These are phyloP conservation scores for Lasioglossum villosulum DNA, from an alignment of 2,888 invertebrate genomes.

Conservation along the genomic window DNA sequence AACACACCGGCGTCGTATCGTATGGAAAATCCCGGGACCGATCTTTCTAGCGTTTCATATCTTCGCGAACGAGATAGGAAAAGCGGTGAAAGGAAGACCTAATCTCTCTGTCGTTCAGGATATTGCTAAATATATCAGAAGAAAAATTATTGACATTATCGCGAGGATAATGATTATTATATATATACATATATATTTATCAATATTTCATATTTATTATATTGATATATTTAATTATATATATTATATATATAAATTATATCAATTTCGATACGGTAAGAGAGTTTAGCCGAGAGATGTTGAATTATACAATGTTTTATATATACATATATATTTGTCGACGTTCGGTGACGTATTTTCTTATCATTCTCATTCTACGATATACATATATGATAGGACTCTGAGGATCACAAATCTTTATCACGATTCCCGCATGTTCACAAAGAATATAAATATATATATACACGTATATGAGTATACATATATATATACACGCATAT, in stretches of 20 bases:
- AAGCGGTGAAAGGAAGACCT: constrained; percentile 39
- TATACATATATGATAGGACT: constrained; percentile 37
- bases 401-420: constrained; percentile 44
- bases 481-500: neutral
- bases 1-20: constrained; percentile 35
- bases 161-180: constrained; percentile 40
- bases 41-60: constrained; percentile 61
- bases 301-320: constrained; percentile 69
- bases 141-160: constrained; percentile 39
- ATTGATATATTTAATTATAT: constrained; percentile 73
- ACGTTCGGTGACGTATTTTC: constrained; percentile 62
- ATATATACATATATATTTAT: constrained; percentile 62
- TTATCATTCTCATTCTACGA: constrained; percentile 63
- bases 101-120: constrained; percentile 66
- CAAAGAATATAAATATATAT: constrained; percentile 39
- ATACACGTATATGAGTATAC: neutral
- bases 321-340: constrained; percentile 57
- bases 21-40: constrained; percentile 61
- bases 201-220: constrained; percentile 74
- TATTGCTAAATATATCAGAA: constrained; percentile 68
- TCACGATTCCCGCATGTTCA: constrained; percentile 56
- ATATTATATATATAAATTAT: constrained; percentile 48
- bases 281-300: constrained; percentile 66
- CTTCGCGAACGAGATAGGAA: constrained; percentile 56
- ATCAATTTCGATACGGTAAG: constrained; percentile 67